Evolutionary conservation across 2,888 invertebrate species (phyloP), one percentile per base, ranked within the genome.

Genomic region (Trileptium ribeirensis): DNA sequence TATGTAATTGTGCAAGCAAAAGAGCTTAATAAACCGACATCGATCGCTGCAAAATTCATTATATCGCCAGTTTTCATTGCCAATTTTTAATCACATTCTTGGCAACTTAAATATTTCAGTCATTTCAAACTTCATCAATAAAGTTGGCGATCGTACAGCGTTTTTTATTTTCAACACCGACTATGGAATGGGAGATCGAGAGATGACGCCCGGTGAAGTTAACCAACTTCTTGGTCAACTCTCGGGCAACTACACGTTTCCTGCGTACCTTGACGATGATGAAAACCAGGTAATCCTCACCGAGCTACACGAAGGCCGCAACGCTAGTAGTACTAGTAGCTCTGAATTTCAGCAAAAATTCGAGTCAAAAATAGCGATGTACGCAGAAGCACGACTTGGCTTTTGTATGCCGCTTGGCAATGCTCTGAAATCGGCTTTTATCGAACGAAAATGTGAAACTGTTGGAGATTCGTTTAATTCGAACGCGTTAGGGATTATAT

Each of bases 401-500:
- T 75, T 38, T 39, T 75, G 77, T 38, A 75, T 24, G 31, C n/a
- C 77, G 31, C 77, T 75, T 24, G 77, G 77, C 8, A 75, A 75
- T 75, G 36, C 39, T n/a, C 39, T 75, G 34, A 75, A 75, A 39
- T 38, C 37, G 8, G 36, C 24, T 3, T 36, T 75, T 36, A 19
- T 8, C 37, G 3, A 75, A 75, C 39, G 36, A 37, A 2, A 24
- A 8, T 75, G 77, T 36, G 51, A 51, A 51, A 51, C 51, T 24
- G n/a, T 33, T 31, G 75, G 34, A 33, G 84, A 85, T 67, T 82
- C 85, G 15, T 82, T 85, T 8, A 85, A 86, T 1, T 82, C 85
- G 33, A 87, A 86, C 0, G 88, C 88, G 19, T 87, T 86, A 77
- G 83, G 84, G 77, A 87, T 87, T 82, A 87, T 88, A 70, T 88